Evolutionary conservation across 2,888 invertebrate genomes (phyloP).

Genomic region (Eupithecia tripunctaria): DNA sequence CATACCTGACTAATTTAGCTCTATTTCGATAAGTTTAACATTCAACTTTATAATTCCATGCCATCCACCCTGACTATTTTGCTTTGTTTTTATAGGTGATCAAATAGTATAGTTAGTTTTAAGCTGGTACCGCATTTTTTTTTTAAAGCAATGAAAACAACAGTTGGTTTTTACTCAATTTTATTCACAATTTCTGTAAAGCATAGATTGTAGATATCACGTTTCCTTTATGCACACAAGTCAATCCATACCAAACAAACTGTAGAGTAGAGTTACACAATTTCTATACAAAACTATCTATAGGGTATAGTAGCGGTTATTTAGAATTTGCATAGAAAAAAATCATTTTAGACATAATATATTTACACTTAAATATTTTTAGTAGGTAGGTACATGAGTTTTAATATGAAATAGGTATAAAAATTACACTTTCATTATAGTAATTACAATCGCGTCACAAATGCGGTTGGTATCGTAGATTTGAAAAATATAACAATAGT

Average conservation of each 20-base stretch:
- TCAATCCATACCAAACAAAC: constrained; percentile 78
- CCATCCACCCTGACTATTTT: background rate
- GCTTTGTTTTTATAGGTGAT: background rate
- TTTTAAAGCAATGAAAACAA: background rate
- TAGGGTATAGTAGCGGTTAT: constrained; percentile 78
- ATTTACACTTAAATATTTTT: constrained; percentile 80
- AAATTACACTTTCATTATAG: constrained; percentile 81
- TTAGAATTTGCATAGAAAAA: constrained; percentile 78
- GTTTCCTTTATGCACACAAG: constrained; percentile 82
- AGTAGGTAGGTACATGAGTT: constrained; percentile 84
- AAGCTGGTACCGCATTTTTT: background rate
- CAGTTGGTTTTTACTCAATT: constrained; percentile 70
- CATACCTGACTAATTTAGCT: background rate
- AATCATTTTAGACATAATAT: constrained; percentile 76
- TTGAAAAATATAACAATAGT: constrained; percentile 83
- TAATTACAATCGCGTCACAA: constrained; percentile 75
- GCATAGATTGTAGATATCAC: constrained; percentile 85
- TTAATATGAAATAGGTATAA: constrained; percentile 84
- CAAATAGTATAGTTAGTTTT: too few species aligned
- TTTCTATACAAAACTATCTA: constrained; percentile 80
- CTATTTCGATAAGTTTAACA: too few species aligned
- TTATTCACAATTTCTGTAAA: constrained; percentile 83
- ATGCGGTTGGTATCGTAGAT: constrained; percentile 76
- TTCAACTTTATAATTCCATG: too few species aligned
- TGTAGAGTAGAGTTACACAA: constrained; percentile 72